These are phyloP conservation scores for Hydrochoerus hydrochaeris DNA, from an alignment of 2,113 vertebrate species.

Conservation along the genomic window DNA sequence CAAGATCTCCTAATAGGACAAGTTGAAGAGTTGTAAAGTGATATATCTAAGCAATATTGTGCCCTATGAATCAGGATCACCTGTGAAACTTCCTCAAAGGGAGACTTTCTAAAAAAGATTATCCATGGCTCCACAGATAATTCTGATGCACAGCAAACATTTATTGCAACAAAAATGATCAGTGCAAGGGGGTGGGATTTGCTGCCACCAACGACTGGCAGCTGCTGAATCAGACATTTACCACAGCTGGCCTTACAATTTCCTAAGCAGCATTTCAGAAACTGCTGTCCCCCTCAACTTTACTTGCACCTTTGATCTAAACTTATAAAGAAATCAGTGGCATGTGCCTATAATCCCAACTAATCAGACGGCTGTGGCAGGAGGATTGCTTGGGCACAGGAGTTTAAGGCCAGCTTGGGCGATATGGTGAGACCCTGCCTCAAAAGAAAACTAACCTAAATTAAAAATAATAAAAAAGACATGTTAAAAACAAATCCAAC, in stretches of 20 bases:
- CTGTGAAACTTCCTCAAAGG: not conserved
- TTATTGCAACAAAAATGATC: not conserved
- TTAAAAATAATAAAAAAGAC: not conserved
- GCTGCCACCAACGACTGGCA: not conserved
- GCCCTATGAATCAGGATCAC: conserved; percentile 10
- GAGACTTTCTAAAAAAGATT: not conserved
- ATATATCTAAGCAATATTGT: not conserved
- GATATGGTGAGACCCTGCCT: not conserved
- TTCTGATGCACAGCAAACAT: not conserved
- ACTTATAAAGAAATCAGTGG: not conserved
- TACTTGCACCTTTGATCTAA: not conserved
- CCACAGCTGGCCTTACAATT: not conserved
- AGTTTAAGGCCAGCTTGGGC: not conserved
- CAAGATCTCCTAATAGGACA: not conserved
- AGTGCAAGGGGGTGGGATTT: no score
- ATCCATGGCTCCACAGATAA: not conserved
- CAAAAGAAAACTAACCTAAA: not conserved
- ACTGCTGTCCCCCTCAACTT: not conserved
- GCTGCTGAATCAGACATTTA: not conserved
- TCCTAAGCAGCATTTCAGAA: not conserved
- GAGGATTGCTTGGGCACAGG: not conserved
- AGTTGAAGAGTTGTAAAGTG: not conserved
- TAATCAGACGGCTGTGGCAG: not conserved
- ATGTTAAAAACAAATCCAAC: conserved; percentile 38
- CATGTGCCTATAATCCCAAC: not conserved